Base-by-base conservation (phyloP, 2,797 vertebrate genomes). In the Spinus pinus region DNA sequence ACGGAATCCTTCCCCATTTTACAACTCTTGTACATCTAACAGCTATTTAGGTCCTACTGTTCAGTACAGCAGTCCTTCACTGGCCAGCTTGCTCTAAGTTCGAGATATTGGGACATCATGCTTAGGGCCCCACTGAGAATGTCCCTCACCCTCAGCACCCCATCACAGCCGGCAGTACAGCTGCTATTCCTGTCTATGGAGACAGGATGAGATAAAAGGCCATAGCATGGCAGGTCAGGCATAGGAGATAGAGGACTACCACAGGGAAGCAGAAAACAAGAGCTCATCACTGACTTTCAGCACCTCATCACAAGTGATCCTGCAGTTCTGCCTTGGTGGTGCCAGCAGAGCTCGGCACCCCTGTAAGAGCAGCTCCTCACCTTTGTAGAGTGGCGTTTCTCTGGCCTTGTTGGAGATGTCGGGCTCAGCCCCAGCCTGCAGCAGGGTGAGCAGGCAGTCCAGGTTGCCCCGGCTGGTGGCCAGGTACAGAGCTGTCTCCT, bases 351-450 rank as follows among this genome's bases (percentile, higher is more conserved):
- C 56, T 82, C 5, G 0, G 35, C 50, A 18, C 4, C 30, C 53
- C 41, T 49, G 75, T 9, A 42, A 49, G 39, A 20, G 4, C 37
- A 61, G 64, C 33, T 9, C 4, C 94, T 86, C 88, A 99, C 99
- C 99, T 99, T 99, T 99, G 97, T 99, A 99, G 75, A 99, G 98
- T 0, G 99, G 99, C 0, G 99, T 99, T 95, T 99, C 99, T 96
- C 99, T 99, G 96, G 98, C 96, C 94, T 99, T 99, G 97, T 98
- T 99, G 96, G 98, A 98, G 97, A 99, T 99, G 94, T 99, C 99
- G 0, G 99, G 99, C 96, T 99, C 99, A 0, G 99, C 99, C 13
- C 99, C 99, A 3, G 98, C 98, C 96, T 99, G 98, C 89, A 99
- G 98, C 93, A 99, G 98, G 20, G 91, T 97, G 20, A 58, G 98